A percentile compares a stretch with the other conserved stretches of the same genome.
Evolutionary conservation across 2,888 invertebrate species (phyloP).

Genomic region (Camponotus fellah): DNA sequence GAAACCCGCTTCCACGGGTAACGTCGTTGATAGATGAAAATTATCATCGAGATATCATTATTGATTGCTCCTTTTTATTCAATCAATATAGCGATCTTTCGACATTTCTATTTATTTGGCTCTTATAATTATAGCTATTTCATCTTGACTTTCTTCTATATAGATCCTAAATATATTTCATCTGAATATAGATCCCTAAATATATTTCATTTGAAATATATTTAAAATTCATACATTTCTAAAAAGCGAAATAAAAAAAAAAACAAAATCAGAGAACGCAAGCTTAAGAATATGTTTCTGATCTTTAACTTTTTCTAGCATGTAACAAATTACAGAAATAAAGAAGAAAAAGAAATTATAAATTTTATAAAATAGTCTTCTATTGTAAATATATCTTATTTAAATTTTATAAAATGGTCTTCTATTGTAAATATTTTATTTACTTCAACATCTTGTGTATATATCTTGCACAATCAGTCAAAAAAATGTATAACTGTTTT

Average conservation of each 20-base stretch:
- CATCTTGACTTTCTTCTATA: slow-evolving; percentile 51
- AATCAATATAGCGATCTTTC: slow-evolving; percentile 28
- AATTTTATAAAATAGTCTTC: not conserved
- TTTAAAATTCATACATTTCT: slow-evolving; percentile 20
- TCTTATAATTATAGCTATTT: slow-evolving; percentile 18
- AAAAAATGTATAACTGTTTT: not conserved
- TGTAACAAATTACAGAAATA: not conserved
- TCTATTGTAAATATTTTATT: not conserved
- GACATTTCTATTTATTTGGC: slow-evolving; percentile 38
- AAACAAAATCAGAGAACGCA: not conserved
- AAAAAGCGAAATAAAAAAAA: slow-evolving; percentile 17
- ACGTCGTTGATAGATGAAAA: slow-evolving; percentile 42
- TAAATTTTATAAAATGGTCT: not conserved
- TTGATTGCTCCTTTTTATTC: slow-evolving; percentile 36
- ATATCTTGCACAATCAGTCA: too few relatives aligned
- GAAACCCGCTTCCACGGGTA: slow-evolving; percentile 45
- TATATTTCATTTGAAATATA: not conserved
- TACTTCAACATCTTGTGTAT: not conserved
- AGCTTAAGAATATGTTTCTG: not conserved
- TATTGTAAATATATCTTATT: too few relatives aligned
- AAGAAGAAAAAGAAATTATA: not conserved
- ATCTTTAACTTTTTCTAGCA: slow-evolving; percentile 10
- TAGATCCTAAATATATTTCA: too few relatives aligned
- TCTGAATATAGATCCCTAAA: too few relatives aligned
- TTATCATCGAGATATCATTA: slow-evolving; percentile 42